Conservation (phyloP, 2,113 vertebrate species). For the Cyprinus carpio region DNA sequence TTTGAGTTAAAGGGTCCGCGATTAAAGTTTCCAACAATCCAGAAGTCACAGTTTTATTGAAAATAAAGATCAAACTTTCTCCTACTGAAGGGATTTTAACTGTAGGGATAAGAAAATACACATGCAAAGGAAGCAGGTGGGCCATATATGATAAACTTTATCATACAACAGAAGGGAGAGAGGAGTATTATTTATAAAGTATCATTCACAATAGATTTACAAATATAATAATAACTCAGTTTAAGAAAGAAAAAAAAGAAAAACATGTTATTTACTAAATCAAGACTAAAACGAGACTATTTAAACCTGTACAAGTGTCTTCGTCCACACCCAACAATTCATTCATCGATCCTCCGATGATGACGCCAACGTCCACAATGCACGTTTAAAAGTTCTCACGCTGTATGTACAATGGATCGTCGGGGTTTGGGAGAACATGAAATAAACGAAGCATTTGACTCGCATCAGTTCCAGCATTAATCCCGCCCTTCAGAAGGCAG, state of each 20-base stretch:
- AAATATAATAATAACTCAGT: slow-evolving; percentile 63
- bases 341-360: background rate
- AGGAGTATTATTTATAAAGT: slow-evolving; percentile 71
- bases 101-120: slow-evolving; percentile 54
- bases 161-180: slow-evolving; percentile 69
- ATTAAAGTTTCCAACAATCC: slow-evolving; percentile 53
- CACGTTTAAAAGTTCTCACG: slow-evolving; percentile 50
- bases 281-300: slow-evolving; percentile 68
- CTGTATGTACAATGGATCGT: slow-evolving; percentile 57
- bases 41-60: slow-evolving; percentile 66
- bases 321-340: slow-evolving; percentile 22
- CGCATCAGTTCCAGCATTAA: slow-evolving; percentile 56
- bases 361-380: background rate
- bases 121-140: slow-evolving; percentile 72
- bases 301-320: slow-evolving; percentile 69
- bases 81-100: slow-evolving; percentile 68
- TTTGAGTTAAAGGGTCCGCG: slow-evolving; percentile 15
- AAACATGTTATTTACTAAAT: slow-evolving; percentile 59
- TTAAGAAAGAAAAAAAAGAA: slow-evolving; percentile 36
- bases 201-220: slow-evolving; percentile 78
- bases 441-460: slow-evolving; percentile 57
- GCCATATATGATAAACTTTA: slow-evolving; percentile 71
- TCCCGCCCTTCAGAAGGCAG: slow-evolving; percentile 40
- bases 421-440: slow-evolving; percentile 58
- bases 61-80: slow-evolving; percentile 64